Evolutionary conservation across 2,113 vertebrate genomes (phyloP).

Genomic region (Rhodinocichla rosea): DNA sequence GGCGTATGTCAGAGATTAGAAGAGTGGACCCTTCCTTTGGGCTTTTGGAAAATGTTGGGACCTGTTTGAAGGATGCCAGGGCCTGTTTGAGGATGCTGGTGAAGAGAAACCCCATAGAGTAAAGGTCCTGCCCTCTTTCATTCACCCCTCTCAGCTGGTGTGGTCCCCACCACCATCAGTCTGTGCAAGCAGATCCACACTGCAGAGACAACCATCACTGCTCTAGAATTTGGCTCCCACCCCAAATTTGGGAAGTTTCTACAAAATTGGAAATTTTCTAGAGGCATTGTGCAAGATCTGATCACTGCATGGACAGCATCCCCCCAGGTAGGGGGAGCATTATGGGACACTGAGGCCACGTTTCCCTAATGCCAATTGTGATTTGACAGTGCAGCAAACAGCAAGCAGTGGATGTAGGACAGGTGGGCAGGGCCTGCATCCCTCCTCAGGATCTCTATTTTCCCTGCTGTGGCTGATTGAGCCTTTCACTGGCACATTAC

Average conservation of each 20-base stretch:
- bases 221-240: background rate
- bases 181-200: background rate
- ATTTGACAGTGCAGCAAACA: background rate
- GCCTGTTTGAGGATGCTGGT: background rate
- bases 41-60: background rate
- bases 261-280: background rate
- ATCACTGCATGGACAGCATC: background rate
- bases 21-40: background rate
- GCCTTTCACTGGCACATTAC: background rate
- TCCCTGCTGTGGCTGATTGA: background rate
- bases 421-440: background rate
- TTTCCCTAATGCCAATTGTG: background rate
- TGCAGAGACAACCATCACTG: background rate
- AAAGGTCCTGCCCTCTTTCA: background rate
- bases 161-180: background rate
- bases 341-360: background rate
- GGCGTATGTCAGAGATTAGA: background rate
- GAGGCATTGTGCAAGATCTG: background rate
- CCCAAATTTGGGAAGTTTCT: background rate
- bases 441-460: background rate
- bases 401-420: background rate
- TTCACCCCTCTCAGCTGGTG: background rate
- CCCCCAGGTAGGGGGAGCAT: background rate
- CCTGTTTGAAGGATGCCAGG: background rate
- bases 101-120: background rate